These are phyloP conservation scores for Pterophyllum scalare DNA, from an alignment of 2,113 vertebrate genomes.

Conservation along the genomic window DNA sequence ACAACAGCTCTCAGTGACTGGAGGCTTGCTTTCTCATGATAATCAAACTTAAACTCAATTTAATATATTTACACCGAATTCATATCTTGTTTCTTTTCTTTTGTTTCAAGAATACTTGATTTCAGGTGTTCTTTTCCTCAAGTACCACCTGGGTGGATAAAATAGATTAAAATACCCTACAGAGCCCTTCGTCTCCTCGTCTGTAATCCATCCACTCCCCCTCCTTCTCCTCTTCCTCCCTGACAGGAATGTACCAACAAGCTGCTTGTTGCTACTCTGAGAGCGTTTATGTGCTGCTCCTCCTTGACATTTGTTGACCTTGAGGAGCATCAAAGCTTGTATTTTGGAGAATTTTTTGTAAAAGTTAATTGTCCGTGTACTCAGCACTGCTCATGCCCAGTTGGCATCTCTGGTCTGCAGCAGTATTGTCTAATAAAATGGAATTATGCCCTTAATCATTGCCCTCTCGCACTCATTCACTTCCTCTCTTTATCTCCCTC, in stretches of 20 bases:
- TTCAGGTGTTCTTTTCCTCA: neutral
- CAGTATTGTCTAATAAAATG: slow-evolving; percentile 58
- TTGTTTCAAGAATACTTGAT: neutral
- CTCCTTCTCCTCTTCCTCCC: neutral
- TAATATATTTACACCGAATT: neutral
- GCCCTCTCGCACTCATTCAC: slow-evolving; percentile 34
- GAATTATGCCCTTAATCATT: slow-evolving; percentile 60
- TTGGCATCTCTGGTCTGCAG: slow-evolving; percentile 34
- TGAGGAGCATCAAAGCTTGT: slow-evolving; percentile 31
- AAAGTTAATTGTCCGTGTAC: slow-evolving; percentile 45
- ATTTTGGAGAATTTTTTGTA: slow-evolving; percentile 16
- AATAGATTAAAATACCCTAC: neutral
- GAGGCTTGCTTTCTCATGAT: neutral
- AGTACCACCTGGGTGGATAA: neutral
- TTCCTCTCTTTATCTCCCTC: slow-evolving; percentile 56
- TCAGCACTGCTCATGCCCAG: slow-evolving; percentile 12
- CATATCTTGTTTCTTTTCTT: neutral
- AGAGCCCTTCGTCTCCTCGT: neutral
- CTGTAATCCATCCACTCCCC: neutral
- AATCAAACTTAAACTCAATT: neutral
- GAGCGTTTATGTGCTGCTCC: neutral
- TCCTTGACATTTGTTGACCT: slow-evolving; percentile 38
- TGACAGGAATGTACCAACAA: neutral
- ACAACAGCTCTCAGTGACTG: neutral
- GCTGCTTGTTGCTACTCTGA: neutral